A percentile compares a stretch with the other conserved stretches of the same genome.
Conservation (phyloP, 2,113 vertebrate species). For the Actenoides hombroni region DNA sequence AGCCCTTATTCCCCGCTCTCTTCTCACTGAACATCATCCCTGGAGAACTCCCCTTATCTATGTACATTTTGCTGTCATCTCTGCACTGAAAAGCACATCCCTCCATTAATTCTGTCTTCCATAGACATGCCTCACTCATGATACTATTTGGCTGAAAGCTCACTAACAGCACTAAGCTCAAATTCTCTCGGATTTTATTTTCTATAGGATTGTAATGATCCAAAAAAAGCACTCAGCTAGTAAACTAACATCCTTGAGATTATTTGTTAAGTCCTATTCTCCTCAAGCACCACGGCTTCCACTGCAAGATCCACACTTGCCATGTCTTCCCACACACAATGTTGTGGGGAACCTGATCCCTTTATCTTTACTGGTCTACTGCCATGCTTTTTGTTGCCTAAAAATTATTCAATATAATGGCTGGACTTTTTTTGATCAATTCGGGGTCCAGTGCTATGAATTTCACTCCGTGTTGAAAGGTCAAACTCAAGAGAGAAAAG, state of each 20-base stretch:
- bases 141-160: background rate
- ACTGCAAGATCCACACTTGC: background rate
- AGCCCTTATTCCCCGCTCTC: background rate
- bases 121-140: background rate
- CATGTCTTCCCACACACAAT: background rate
- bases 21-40: background rate
- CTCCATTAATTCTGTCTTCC: background rate
- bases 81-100: accelerated
- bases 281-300: background rate
- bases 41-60: background rate
- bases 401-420: background rate
- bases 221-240: background rate
- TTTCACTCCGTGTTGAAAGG: background rate
- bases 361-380: background rate
- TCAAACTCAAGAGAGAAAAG: background rate
- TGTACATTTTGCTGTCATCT: background rate
- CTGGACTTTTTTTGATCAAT: background rate
- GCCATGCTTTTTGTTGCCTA: background rate
- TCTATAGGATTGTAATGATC: background rate
- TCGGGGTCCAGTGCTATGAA: background rate
- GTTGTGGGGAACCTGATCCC: background rate
- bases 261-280: background rate
- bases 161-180: background rate
- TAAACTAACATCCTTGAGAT: background rate
- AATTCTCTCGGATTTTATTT: background rate